phyloP scores from a whole-genome alignment of 2,888 invertebrate species.

The Hipparchia semele region DNA sequence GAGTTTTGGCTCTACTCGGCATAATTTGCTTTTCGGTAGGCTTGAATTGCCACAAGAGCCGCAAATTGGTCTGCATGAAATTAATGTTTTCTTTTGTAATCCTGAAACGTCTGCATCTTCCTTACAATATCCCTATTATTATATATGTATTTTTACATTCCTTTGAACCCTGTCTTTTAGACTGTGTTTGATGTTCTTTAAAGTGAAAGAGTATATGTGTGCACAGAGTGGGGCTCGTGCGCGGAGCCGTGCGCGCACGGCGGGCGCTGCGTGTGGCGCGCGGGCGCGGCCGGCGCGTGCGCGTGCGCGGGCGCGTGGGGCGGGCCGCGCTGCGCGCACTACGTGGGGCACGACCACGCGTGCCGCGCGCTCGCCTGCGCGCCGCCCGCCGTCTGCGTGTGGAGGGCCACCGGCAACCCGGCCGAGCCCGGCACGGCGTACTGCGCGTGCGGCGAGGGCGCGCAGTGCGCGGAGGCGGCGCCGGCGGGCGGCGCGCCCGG shows the following conservation, averaged over 20 bases:
- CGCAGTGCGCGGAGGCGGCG: conserved; percentile 50
- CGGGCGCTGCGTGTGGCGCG: conserved; percentile 52
- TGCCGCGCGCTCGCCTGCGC: conserved; percentile 81
- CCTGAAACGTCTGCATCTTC: no score
- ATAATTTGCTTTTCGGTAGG: no score
- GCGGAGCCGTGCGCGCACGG: conserved; percentile 46
- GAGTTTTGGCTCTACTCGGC: no score
- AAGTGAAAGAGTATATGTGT: not conserved
- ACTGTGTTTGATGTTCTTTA: no score
- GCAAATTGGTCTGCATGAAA: no score
- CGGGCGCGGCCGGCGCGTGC: conserved; percentile 84
- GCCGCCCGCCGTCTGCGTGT: conserved; percentile 68
- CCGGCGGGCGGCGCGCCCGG: conserved; percentile 39
- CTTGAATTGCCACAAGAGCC: no score
- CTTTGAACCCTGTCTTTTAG: no score
- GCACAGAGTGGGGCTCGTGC: conserved; percentile 49
- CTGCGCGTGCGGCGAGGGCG: conserved; percentile 68
- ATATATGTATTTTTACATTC: no score
- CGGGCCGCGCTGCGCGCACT: conserved; percentile 88
- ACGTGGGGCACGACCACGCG: conserved; percentile 84
- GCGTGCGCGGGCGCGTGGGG: conserved; percentile 90
- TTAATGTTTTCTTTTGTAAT: no score
- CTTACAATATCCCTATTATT: no score
- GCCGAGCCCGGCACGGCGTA: conserved; percentile 57
- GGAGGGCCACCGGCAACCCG: conserved; percentile 78